Conservation (phyloP, 2,888 invertebrate genomes). For the Clanis bilineata region DNA sequence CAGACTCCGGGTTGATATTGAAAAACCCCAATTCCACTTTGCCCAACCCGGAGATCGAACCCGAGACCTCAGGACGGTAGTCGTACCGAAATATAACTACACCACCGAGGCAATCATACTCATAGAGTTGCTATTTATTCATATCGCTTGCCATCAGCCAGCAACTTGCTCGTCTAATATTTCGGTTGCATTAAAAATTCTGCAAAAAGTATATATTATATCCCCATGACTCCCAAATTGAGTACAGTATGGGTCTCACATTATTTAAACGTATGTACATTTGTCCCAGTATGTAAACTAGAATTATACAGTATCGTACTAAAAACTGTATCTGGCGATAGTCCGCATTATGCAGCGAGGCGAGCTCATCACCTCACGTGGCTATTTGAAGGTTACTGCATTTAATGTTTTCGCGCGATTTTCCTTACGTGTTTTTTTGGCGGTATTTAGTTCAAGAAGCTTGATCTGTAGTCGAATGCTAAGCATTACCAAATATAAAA, state of each 20-base stretch:
- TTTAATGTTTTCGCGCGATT: not conserved
- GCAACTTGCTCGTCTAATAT: too few relatives aligned
- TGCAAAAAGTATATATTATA: not conserved
- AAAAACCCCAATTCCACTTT: too few relatives aligned
- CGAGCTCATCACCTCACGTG: not conserved
- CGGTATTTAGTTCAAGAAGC: not conserved
- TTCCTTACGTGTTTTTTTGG: not conserved
- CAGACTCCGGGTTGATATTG: too few relatives aligned
- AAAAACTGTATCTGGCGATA: constrained; percentile 1
- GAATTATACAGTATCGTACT: not conserved
- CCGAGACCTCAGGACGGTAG: too few relatives aligned
- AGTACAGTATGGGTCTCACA: not conserved
- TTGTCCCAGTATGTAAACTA: not conserved
- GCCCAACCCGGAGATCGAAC: too few relatives aligned
- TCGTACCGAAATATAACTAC: too few relatives aligned
- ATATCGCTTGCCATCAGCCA: too few relatives aligned
- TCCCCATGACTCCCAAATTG: not conserved
- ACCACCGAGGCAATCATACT: too few relatives aligned
- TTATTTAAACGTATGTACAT: not conserved
- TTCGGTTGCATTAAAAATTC: too few relatives aligned
- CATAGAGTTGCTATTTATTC: too few relatives aligned
- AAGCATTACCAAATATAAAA: too few relatives aligned
- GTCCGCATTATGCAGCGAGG: not conserved
- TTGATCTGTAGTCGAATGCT: not conserved
- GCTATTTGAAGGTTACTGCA: not conserved